These are phyloP conservation scores for Heliconius hortense DNA, from an alignment of 2,888 invertebrate genomes.

Conservation along the genomic window DNA sequence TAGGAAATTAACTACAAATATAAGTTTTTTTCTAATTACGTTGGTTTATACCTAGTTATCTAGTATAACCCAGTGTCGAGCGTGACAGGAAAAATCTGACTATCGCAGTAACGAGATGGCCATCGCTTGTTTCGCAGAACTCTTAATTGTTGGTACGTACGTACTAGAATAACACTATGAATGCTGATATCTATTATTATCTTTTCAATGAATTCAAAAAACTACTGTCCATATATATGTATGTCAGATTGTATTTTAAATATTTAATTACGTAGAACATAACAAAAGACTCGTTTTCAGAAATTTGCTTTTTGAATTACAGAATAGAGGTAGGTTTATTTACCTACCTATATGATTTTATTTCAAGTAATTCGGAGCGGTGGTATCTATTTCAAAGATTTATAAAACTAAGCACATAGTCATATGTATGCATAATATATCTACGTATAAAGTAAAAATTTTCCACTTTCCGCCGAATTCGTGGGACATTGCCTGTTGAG, in stretches of 20 bases:
- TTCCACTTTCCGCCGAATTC: too few species aligned
- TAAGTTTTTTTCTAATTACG: background rate
- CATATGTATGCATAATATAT: too few species aligned
- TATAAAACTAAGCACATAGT: too few species aligned
- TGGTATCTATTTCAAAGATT: too few species aligned
- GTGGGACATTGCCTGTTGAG: too few species aligned
- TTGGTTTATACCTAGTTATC: background rate
- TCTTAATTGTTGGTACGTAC: conserved; percentile 51
- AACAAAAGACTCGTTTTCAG: conserved; percentile 8
- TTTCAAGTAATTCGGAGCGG: too few species aligned
- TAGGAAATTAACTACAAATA: too few species aligned
- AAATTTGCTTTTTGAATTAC: background rate
- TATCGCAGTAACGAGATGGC: conserved; percentile 54
- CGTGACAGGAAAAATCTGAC: conserved; percentile 67
- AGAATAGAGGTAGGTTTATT: background rate
- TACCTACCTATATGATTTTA: too few species aligned
- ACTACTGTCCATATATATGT: background rate
- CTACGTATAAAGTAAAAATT: too few species aligned
- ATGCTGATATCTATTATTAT: conserved; percentile 17
- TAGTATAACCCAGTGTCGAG: conserved; percentile 42
- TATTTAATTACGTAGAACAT: background rate
- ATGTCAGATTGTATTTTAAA: background rate
- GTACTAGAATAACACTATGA: conserved; percentile 39
- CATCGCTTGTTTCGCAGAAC: conserved; percentile 61
- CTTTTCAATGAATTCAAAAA: conserved; percentile 15